Evolutionary conservation across 2,113 vertebrate genomes (phyloP).

Genomic region (Sus scrofa): T2T-Sscrofa CM000820.6:72961001-72961500

Average conservation of each 20-base stretch:
- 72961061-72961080: background rate
- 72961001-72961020: background rate
- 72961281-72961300: background rate
- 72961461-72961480: background rate
- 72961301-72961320: background rate
- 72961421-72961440: background rate
- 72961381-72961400: background rate
- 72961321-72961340: background rate
- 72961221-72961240: background rate
- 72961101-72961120: background rate
- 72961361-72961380: background rate
- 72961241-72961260: background rate
- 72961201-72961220: background rate
- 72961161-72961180: background rate
- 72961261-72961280: background rate
- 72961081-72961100: background rate
- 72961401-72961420: background rate
- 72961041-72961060: background rate
- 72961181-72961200: background rate
- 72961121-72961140: background rate
- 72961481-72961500: background rate
- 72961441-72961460: background rate
- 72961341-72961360: background rate
- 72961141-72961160: background rate
- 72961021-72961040: background rate